A percentile compares a stretch with the other conserved stretches of the same genome.
Evolutionary conservation across 2,113 vertebrate species (phyloP).

Genomic region (Egretta garzetta): DNA sequence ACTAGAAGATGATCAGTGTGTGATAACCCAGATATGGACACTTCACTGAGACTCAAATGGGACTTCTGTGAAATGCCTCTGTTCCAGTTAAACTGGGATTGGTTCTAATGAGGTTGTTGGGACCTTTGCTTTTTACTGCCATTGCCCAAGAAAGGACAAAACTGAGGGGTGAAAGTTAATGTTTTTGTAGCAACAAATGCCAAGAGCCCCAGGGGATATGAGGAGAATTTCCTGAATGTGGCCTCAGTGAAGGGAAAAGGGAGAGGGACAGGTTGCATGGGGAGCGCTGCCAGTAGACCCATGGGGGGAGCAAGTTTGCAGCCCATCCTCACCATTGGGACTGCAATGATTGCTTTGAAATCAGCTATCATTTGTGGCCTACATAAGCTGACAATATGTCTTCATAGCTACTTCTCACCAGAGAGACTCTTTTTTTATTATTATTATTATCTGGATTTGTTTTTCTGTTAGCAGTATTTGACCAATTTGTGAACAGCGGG

Average conservation of each 20-base stretch:
- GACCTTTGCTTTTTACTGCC: not conserved
- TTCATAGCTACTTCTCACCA: not conserved
- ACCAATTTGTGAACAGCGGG: constrained; percentile 24
- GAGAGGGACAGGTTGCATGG: not conserved
- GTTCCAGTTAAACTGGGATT: not conserved
- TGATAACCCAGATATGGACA: not conserved
- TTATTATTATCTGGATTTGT: not conserved
- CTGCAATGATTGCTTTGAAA: not conserved
- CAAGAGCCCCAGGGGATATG: not conserved
- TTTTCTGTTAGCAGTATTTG: not conserved
- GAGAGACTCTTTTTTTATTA: not conserved
- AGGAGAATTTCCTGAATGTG: not conserved
- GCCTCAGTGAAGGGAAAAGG: not conserved
- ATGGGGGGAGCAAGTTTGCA: not conserved
- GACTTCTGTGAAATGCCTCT: not conserved
- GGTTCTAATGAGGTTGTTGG: not conserved
- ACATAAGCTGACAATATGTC: not conserved
- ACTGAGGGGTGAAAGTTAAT: not conserved
- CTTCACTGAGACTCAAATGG: not conserved
- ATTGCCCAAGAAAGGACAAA: not conserved
- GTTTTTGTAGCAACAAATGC: not conserved
- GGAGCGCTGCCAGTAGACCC: not conserved
- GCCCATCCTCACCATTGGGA: not conserved
- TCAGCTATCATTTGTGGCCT: not conserved
- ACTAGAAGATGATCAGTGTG: not conserved